phyloP scores from a whole-genome alignment of 2,888 invertebrate genomes.

The Nomada hirtipes region DNA sequence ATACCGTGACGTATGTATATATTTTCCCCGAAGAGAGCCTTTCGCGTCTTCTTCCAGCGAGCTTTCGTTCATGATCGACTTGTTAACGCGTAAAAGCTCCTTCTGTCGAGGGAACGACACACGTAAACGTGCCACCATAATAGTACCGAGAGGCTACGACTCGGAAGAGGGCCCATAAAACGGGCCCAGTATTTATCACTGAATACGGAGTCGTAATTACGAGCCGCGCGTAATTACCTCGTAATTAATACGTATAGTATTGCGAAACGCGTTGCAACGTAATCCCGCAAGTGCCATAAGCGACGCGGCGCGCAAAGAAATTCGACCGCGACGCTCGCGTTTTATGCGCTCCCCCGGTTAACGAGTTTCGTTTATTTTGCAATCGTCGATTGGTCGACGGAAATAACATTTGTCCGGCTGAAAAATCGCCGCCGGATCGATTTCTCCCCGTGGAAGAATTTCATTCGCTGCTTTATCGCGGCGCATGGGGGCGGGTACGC shows the following conservation, averaged over 20 bases:
- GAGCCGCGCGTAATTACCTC: conserved; percentile 13
- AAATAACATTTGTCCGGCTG: not conserved
- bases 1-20: too few species aligned
- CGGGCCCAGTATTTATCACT: conserved; percentile 20
- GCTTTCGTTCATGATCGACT: conserved; percentile 12
- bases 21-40: not conserved
- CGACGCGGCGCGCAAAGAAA: conserved; percentile 14
- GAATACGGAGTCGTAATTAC: conserved; percentile 28
- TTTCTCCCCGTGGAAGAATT: not conserved
- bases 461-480: not conserved
- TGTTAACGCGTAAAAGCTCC: conserved; percentile 5
- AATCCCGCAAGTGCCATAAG: conserved; percentile 25
- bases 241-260: conserved; percentile 39
- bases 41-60: not conserved
- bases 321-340: conserved; percentile 21
- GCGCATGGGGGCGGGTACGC: too few species aligned
- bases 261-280: conserved; percentile 20
- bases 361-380: conserved; percentile 30
- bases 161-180: conserved; percentile 11
- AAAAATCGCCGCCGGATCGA: conserved; percentile 17
- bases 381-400: conserved; percentile 6
- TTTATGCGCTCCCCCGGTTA: conserved; percentile 29
- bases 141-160: not conserved
- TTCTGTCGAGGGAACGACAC: not conserved
- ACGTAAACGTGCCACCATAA: not conserved